These are phyloP conservation scores for Hydrolagus colliei DNA, from an alignment of 2,797 vertebrate species.

Conservation along the genomic window DNA sequence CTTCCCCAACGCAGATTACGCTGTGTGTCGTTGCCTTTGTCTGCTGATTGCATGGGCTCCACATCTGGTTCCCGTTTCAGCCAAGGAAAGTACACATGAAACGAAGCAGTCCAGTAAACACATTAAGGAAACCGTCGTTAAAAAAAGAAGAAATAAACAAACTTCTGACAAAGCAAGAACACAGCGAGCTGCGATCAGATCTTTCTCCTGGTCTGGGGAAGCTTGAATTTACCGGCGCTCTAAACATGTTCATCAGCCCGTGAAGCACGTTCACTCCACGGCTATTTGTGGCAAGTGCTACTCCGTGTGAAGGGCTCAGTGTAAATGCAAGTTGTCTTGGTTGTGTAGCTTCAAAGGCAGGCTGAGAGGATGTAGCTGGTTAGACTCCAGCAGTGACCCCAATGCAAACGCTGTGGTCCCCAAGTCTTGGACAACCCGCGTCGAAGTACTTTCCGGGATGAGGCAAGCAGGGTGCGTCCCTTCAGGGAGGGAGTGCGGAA, in stretches of 20 bases:
- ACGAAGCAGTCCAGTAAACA: slow-evolving; percentile 23
- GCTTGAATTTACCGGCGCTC: background rate
- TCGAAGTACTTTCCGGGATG: too few species aligned
- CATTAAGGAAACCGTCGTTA: slow-evolving; percentile 25
- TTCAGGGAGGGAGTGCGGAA: too few species aligned
- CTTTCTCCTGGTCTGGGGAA: slow-evolving; percentile 1
- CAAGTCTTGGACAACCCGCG: too few species aligned
- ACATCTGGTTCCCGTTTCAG: slow-evolving; percentile 22
- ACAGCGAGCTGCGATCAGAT: background rate
- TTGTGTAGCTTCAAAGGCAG: too few species aligned
- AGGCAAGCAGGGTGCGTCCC: too few species aligned
- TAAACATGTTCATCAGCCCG: background rate
- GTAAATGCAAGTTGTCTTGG: too few species aligned
- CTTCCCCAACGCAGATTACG: background rate
- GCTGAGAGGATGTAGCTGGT: too few species aligned
- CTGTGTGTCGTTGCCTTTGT: background rate
- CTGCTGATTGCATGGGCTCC: background rate
- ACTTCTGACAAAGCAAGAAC: background rate
- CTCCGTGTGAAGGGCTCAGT: too few species aligned
- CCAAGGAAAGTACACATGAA: background rate
- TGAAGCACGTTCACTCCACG: background rate
- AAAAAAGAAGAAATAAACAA: slow-evolving; percentile 2
- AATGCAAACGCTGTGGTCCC: too few species aligned
- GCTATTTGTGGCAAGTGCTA: too few species aligned
- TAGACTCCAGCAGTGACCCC: too few species aligned